Percentiles rank a stretch among this genome's conserved stretches.
Evolutionary conservation across 1,140 invertebrate species (phyloP).

Genomic region (Campoletis sonorensis): DNA sequence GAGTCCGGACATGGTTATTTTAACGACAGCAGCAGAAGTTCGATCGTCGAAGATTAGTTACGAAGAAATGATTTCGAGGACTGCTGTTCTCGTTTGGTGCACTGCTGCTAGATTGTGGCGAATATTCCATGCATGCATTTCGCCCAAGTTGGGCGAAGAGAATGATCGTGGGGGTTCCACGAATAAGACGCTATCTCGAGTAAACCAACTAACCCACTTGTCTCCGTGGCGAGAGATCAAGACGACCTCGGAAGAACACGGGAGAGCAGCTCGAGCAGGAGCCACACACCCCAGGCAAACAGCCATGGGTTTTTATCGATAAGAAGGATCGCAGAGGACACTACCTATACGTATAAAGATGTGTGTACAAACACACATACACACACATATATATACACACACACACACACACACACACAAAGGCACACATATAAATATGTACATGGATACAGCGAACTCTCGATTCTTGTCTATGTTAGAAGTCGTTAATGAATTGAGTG

Average conservation of each 20-base stretch:
- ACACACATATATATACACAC: too few relatives aligned
- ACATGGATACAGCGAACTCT: not conserved
- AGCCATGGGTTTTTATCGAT: conserved; percentile 31
- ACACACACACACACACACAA: too few relatives aligned
- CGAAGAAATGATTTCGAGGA: conserved; percentile 33
- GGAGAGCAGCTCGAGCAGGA: conserved; percentile 17
- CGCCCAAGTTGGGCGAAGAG: not conserved
- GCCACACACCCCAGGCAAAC: conserved; percentile 13
- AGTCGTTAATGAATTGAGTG: conserved; percentile 43
- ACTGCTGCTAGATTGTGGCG: not conserved
- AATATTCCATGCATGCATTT: conserved; percentile 24
- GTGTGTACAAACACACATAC: not conserved
- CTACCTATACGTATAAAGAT: not conserved
- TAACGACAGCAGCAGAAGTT: conserved; percentile 4
- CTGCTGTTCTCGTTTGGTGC: conserved; percentile 14
- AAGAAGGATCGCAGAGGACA: conserved; percentile 26
- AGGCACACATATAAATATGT: not conserved
- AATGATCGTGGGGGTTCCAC: conserved; percentile 45
- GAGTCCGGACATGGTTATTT: conserved; percentile 24
- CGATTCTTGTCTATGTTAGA: conserved; percentile 37
- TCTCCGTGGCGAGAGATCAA: conserved; percentile 45
- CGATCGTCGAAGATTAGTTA: conserved; percentile 29
- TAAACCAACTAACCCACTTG: conserved; percentile 46
- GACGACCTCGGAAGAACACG: conserved; percentile 34
- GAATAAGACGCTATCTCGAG: conserved; percentile 47